Percentiles rank a stretch among this genome's conserved stretches.
Evolutionary conservation across 2,113 vertebrate species (phyloP).

Genomic region (Felis chaus): DNA sequence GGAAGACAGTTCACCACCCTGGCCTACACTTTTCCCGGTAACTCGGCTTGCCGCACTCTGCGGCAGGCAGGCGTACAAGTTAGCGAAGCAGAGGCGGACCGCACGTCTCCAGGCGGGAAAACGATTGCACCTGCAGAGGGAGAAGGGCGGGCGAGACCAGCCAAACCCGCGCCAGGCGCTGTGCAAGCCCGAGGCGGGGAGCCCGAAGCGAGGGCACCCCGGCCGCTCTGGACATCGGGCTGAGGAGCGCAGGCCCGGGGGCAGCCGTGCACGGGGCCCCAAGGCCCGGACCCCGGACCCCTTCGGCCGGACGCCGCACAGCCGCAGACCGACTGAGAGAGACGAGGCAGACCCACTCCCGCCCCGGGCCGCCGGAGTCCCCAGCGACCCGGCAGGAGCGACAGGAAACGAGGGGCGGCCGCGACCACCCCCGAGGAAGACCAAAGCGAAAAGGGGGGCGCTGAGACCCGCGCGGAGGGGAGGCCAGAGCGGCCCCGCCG

Average conservation of each 20-base stretch:
- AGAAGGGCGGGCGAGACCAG: rapidly evolving
- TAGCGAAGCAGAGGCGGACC: background rate
- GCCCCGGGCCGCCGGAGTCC: background rate
- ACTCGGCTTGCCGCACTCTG: background rate
- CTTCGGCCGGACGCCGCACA: background rate
- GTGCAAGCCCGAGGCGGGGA: background rate
- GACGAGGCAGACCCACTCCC: too few relatives aligned
- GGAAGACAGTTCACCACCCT: background rate
- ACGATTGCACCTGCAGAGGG: background rate
- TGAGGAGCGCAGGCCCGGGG: background rate
- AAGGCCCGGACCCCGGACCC: background rate
- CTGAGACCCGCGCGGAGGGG: background rate
- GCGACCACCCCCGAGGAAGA: background rate
- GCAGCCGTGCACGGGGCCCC: background rate
- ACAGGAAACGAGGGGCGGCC: background rate
- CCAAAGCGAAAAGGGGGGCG: background rate
- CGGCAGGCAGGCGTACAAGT: background rate
- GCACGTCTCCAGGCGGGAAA: background rate
- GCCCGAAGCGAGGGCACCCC: background rate
- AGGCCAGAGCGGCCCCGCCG: background rate
- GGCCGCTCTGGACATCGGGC: background rate
- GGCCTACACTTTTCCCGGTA: background rate
- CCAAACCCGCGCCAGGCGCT: background rate
- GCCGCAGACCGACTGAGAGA: background rate
- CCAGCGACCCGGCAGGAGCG: background rate